These are phyloP conservation scores for Ylistrum balloti DNA, from an alignment of 1,140 invertebrate genomes.

Conservation along the genomic window DNA sequence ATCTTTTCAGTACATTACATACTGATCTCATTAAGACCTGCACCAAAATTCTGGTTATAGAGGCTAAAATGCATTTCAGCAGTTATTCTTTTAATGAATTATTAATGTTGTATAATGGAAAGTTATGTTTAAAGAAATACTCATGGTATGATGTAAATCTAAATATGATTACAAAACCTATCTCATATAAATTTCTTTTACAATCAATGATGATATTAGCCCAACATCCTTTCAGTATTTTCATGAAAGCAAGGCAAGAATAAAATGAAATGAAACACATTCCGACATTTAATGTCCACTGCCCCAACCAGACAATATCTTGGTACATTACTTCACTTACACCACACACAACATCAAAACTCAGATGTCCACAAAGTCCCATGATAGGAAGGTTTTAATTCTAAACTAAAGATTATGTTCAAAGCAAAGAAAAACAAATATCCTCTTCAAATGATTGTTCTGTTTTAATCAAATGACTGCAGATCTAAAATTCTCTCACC, in stretches of 20 bases:
- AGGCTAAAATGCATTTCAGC: too few relatives aligned
- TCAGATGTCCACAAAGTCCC: neutral
- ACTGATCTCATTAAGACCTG: too few relatives aligned
- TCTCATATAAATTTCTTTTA: neutral
- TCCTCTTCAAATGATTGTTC: neutral
- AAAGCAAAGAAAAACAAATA: slow-evolving; percentile 33
- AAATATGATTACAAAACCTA: neutral
- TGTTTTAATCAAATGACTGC: neutral
- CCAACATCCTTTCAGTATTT: neutral
- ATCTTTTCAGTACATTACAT: too few relatives aligned
- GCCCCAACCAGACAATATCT: neutral
- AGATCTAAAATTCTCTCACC: slow-evolving; percentile 29
- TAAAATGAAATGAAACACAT: neutral
- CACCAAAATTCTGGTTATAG: too few relatives aligned
- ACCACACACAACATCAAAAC: slow-evolving; percentile 29
- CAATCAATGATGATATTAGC: neutral
- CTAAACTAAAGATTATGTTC: slow-evolving; percentile 8
- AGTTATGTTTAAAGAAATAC: neutral
- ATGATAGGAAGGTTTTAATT: neutral
- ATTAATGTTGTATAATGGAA: too few relatives aligned
- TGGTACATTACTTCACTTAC: neutral
- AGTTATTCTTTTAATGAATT: too few relatives aligned
- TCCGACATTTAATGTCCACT: too few relatives aligned
- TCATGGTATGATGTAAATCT: neutral
- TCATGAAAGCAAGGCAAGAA: neutral